Base-by-base conservation (phyloP, 2,797 vertebrate species). In the Cheirogaleus major region DNA sequence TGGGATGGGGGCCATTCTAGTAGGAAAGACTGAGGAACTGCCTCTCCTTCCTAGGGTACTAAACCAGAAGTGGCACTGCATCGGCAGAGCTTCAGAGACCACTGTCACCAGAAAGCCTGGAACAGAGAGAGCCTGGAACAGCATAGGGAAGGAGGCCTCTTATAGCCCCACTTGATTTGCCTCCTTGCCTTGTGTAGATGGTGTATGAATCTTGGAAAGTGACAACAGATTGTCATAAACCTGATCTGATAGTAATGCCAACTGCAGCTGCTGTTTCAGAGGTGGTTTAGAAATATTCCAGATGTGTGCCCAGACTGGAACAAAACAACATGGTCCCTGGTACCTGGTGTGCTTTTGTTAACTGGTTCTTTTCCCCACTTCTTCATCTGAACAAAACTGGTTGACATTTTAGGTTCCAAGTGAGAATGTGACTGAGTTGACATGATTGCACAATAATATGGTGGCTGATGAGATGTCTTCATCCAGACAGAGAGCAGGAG, bases 241-340 rank as follows among this genome's bases (percentile, higher is more conserved):
- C 35, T 41, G 11, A 79, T 75, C 45, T 27, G 70, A 52, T 70
- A 5, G 52, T 12, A 35, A 48, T 18, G 57, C 65, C 57, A 48
- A 10, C 10, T 20, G 41, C 81, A 92, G 85, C 63, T 78, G 52
- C 32, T 9, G 0, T 32, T 50, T 32, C 61, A 87, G 81, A 72
- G 61, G 69, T 57, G 59, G 82, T 32, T 88, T 35, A 50, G 52
- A 78, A 88, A 35, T n/a, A 3, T 13, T 43, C 41, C 94, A 82
- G 75, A 82, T 92, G 80, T 69, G 50, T 1, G 6, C 90, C 57
- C 65, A 83, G 65, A 75, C 20, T 32, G 25, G 41, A n/a, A 59
- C 27, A 59, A 12, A 75, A 23, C 9, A 75, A 23, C 9, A 5
- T 13, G 50, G 69, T 13, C 22, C 3, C 57, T 20, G 70, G 65